Evolutionary conservation across 2,888 invertebrate species (phyloP).

Genomic region (Caenorhabditis virilis): DNA sequence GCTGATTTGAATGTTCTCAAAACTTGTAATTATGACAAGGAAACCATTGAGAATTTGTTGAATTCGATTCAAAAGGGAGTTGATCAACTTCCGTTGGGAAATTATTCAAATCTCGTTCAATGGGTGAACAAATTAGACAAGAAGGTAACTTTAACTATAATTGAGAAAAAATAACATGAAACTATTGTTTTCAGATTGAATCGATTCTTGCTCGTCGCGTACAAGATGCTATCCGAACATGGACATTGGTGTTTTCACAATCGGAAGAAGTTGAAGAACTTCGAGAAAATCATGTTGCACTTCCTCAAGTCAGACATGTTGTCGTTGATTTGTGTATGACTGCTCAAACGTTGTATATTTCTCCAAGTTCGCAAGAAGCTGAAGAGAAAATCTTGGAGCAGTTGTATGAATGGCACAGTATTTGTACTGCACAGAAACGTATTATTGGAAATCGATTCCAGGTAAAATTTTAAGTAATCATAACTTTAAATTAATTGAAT

Average conservation of each 20-base stretch:
- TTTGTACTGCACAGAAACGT: constrained; percentile 90
- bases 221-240: constrained; percentile 93
- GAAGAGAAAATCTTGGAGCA: constrained; percentile 94
- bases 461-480: constrained; percentile 53
- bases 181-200: constrained; percentile 79
- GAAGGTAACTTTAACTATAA: constrained; percentile 73
- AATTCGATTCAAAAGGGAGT: constrained; percentile 88
- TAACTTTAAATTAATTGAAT: no score
- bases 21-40: constrained; percentile 92
- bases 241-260: constrained; percentile 78
- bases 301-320: constrained; percentile 79
- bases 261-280: constrained; percentile 76
- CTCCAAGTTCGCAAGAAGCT: constrained; percentile 91
- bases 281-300: constrained; percentile 65
- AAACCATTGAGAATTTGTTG: constrained; percentile 35
- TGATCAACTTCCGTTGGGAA: constrained; percentile 91
- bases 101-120: constrained; percentile 93
- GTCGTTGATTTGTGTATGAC: constrained; percentile 89
- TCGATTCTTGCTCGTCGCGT: constrained; percentile 88
- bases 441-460: constrained; percentile 87
- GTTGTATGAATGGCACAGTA: constrained; percentile 96
- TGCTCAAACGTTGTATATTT: constrained; percentile 92
- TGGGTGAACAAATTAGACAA: constrained; percentile 95
- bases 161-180: neutral
- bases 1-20: constrained; percentile 92